Evolutionary conservation across 2,797 vertebrate genomes (phyloP).

Genomic region (Ceryle rudis): DNA sequence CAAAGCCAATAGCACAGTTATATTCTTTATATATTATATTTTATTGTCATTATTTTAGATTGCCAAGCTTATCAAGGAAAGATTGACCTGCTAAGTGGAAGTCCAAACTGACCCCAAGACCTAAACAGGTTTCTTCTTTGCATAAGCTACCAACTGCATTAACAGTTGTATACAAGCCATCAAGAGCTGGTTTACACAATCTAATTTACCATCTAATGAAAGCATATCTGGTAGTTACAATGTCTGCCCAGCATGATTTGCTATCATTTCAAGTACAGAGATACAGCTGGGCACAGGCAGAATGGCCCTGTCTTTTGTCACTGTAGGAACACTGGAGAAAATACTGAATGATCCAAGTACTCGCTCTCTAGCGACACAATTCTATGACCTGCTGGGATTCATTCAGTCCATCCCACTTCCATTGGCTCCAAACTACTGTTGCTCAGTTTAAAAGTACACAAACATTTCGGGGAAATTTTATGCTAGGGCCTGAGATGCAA

Average conservation of each 20-base stretch:
- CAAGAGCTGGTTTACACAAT: not conserved
- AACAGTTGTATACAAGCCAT: not conserved
- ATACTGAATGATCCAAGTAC: not conserved
- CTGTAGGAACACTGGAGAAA: not conserved
- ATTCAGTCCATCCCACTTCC: not conserved
- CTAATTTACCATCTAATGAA: not conserved
- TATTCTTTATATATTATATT: not conserved
- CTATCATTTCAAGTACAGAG: fast-evolving
- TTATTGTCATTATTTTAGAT: not conserved
- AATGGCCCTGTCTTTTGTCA: fast-evolving
- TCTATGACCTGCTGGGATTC: not conserved
- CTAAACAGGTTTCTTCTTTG: not conserved
- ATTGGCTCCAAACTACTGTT: not conserved
- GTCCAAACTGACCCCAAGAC: not conserved
- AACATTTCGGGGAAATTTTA: not conserved
- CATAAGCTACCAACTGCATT: not conserved
- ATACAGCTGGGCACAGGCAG: not conserved
- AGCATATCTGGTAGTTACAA: not conserved
- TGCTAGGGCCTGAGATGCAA: not conserved
- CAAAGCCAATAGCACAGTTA: not conserved
- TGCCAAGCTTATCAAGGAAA: not conserved
- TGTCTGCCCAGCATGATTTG: not conserved
- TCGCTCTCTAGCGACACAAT: not conserved
- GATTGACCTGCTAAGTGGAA: not conserved
- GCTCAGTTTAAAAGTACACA: not conserved